These are phyloP conservation scores for Rhinatrema bivittatum DNA, from an alignment of 2,797 vertebrate genomes.

Conservation along the genomic window DNA sequence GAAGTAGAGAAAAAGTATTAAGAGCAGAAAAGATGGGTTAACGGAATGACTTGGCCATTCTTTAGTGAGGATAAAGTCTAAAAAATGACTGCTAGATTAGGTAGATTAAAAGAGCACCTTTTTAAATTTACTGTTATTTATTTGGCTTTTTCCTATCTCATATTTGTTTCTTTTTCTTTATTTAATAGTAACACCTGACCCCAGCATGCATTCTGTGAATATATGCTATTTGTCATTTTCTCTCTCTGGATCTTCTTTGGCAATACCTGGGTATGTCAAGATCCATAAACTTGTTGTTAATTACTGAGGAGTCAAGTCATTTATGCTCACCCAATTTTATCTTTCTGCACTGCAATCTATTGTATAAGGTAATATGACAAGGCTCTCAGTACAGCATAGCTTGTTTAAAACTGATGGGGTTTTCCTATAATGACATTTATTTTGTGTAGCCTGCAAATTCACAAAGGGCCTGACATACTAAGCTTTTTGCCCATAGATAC, in stretches of 20 bases:
- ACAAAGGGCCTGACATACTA: no score
- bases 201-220: not conserved
- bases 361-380: slow-evolving; percentile 1
- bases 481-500: no score
- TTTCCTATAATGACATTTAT: slow-evolving; percentile 15
- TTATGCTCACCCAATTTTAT: not conserved
- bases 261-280: slow-evolving; percentile 2
- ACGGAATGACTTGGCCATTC: no score
- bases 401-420: not conserved
- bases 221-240: not conserved
- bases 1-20: no score
- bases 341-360: slow-evolving; percentile 5
- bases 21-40: no score
- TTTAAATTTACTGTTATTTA: no score
- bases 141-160: not conserved
- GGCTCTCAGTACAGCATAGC: not conserved
- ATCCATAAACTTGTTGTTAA: slow-evolving; percentile 2
- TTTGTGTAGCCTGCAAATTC: not conserved
- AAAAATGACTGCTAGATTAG: no score
- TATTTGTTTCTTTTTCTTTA: not conserved
- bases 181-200: not conserved
- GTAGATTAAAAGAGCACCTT: no score
- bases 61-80: no score
- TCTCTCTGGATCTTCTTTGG: not conserved
- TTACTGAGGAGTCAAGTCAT: slow-evolving; percentile 1